Evolutionary conservation across 1,140 invertebrate species (phyloP).

Genomic region (Pentalonia nigronervosa): DNA sequence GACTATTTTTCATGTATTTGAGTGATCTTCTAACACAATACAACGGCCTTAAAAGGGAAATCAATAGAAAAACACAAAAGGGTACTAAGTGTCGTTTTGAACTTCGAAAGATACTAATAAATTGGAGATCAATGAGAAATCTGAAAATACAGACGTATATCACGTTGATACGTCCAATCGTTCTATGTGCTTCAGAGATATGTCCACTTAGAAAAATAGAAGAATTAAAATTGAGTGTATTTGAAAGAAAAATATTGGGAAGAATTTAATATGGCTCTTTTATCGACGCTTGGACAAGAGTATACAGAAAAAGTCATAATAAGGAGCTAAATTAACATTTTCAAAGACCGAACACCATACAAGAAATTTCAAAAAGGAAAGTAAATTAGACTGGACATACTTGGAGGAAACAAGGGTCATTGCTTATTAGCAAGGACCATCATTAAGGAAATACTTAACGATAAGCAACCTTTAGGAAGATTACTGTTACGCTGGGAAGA

Average conservation of each 20-base stretch:
- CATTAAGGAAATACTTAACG: neutral
- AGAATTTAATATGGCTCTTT: neutral
- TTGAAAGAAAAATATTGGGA: neutral
- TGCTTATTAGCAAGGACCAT: neutral
- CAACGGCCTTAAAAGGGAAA: neutral
- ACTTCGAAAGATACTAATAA: neutral
- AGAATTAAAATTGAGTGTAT: neutral
- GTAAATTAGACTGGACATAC: neutral
- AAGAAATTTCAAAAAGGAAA: neutral
- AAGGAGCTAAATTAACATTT: neutral
- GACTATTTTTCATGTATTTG: neutral
- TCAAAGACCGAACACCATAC: neutral
- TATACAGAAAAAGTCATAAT: neutral
- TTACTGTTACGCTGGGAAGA: neutral
- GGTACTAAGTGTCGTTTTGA: neutral
- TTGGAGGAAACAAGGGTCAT: neutral
- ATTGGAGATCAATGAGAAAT: neutral
- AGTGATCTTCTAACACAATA: neutral
- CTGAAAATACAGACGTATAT: neutral
- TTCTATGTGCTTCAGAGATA: neutral
- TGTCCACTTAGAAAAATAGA: neutral
- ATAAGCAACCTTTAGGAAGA: neutral
- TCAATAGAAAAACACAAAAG: neutral
- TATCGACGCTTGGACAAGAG: neutral
- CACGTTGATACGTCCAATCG: neutral